These are phyloP conservation scores for Petaurus breviceps DNA, from an alignment of 2,113 vertebrate species.

Conservation along the genomic window DNA sequence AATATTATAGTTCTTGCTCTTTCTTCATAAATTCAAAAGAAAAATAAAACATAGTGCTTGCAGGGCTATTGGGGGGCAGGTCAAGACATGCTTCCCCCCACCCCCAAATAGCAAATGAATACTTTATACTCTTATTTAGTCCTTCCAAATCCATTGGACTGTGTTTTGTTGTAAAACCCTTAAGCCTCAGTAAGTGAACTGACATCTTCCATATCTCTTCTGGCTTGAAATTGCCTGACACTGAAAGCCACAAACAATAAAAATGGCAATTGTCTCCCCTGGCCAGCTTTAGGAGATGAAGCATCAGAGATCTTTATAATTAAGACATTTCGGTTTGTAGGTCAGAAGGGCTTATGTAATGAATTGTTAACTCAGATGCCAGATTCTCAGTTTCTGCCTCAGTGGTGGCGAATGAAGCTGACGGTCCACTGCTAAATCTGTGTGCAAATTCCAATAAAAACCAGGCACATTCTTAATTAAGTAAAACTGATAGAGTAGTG, in stretches of 20 bases:
- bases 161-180: background rate
- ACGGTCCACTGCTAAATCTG: background rate
- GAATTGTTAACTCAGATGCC: background rate
- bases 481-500: background rate
- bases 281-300: background rate
- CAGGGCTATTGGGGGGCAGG: background rate
- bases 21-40: background rate
- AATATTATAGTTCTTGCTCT: background rate
- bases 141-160: background rate
- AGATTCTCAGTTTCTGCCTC: background rate
- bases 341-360: background rate
- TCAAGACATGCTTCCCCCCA: background rate
- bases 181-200: background rate
- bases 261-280: background rate
- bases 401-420: background rate
- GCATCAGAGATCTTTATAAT: background rate
- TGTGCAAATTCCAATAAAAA: background rate
- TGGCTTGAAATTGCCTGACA: background rate
- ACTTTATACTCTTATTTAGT: background rate
- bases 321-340: background rate
- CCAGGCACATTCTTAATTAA: background rate
- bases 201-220: background rate
- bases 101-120: background rate
- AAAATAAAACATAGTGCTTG: background rate
- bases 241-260: background rate